Conservation (phyloP, 2,888 invertebrate genomes). For the Leistus spinibarbis region DNA sequence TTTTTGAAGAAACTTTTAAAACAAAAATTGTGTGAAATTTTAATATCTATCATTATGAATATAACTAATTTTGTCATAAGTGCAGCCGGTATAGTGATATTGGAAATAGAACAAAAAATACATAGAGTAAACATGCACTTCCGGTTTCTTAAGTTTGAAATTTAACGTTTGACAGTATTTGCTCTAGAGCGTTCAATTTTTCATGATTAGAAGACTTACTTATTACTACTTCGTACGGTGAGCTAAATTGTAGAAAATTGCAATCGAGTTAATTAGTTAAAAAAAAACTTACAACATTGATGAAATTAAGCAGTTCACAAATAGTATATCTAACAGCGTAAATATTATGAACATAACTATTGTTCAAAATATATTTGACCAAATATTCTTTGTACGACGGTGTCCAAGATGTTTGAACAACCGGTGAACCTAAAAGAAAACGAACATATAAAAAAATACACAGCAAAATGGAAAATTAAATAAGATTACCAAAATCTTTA, state of each 20-base stretch:
- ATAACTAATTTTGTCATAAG: no score
- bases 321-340: slow-evolving; percentile 71
- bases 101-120: background rate
- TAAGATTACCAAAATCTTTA: slow-evolving; percentile 62
- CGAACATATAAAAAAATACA: background rate
- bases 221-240: no score
- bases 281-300: slow-evolving; percentile 68
- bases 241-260: background rate
- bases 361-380: slow-evolving; percentile 63
- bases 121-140: no score
- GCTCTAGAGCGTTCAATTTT: no score
- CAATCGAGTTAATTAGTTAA: no score
- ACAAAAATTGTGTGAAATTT: no score
- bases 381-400: slow-evolving; percentile 62
- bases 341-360: slow-evolving; percentile 65
- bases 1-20: no score
- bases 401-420: slow-evolving; percentile 64
- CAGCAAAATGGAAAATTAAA: background rate
- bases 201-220: no score
- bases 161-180: no score
- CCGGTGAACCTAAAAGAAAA: slow-evolving; percentile 58
- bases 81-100: no score
- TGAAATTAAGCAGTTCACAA: slow-evolving; percentile 76
- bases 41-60: no score
- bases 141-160: no score